Percentiles rank a stretch among this genome's conserved stretches.
Evolutionary conservation across 1,140 invertebrate genomes (phyloP).

Genomic region (Scaptomyza graminum): DNA sequence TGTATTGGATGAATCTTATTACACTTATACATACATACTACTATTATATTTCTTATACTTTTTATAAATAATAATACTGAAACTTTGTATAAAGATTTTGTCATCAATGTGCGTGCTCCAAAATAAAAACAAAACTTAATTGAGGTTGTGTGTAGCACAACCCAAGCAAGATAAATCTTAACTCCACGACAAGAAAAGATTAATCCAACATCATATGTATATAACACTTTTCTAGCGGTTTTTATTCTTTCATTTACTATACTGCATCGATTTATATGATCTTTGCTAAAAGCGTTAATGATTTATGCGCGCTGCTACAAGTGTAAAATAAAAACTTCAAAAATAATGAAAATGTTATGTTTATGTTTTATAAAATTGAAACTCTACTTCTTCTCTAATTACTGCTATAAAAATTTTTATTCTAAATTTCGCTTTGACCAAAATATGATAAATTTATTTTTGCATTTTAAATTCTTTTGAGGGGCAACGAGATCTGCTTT

Average conservation of each 20-base stretch:
- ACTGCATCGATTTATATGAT: slow-evolving; percentile 27
- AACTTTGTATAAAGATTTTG: slow-evolving; percentile 65
- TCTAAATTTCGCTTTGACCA: slow-evolving; percentile 5
- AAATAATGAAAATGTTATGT: too few relatives aligned
- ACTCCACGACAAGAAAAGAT: slow-evolving; percentile 1
- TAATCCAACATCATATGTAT: slow-evolving; percentile 32
- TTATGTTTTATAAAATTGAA: background rate
- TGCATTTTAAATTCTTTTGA: background rate
- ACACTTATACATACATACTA: background rate
- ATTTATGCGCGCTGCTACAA: slow-evolving; percentile 60
- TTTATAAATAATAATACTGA: slow-evolving; percentile 17
- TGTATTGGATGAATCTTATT: slow-evolving; percentile 79
- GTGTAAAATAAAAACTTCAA: slow-evolving; percentile 60
- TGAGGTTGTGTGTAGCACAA: slow-evolving; percentile 63
- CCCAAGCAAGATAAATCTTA: slow-evolving; percentile 16
- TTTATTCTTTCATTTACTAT: slow-evolving; percentile 4
- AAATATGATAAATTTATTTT: background rate
- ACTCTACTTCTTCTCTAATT: slow-evolving; percentile 19
- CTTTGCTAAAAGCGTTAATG: slow-evolving; percentile 39
- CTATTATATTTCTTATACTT: background rate
- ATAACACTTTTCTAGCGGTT: slow-evolving; percentile 58
- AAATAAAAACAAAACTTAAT: slow-evolving; percentile 56
- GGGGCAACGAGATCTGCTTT: background rate
- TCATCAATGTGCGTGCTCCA: slow-evolving; percentile 60
- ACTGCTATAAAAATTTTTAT: background rate